phyloP scores from a whole-genome alignment of 1,140 invertebrate species.

The Pseudoatta argentina region DNA sequence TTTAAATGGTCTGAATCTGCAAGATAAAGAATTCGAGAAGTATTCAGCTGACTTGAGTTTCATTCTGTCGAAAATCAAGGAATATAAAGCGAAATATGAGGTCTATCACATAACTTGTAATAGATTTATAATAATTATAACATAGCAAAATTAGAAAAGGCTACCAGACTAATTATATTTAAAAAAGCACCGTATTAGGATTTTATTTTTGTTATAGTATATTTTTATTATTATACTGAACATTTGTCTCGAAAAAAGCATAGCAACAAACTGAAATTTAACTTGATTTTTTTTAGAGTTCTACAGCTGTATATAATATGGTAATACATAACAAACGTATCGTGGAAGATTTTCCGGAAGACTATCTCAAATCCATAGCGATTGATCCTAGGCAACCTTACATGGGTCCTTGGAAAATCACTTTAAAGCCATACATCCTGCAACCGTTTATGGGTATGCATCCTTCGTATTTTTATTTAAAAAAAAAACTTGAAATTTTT shows the following conservation, averaged over 20 bases:
- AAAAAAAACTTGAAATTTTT: constrained; percentile 37
- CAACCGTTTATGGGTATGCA: constrained; percentile 87
- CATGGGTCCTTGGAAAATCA: constrained; percentile 93
- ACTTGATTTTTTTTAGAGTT: constrained; percentile 78
- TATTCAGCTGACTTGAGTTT: constrained; percentile 80
- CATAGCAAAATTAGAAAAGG: neutral
- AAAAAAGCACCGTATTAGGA: neutral
- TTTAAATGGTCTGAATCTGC: constrained; percentile 91
- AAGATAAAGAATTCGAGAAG: constrained; percentile 80
- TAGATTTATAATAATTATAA: constrained; percentile 16
- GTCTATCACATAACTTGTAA: constrained; percentile 42
- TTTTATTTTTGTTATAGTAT: constrained; percentile 48
- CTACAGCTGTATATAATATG: constrained; percentile 89
- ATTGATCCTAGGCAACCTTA: constrained; percentile 87
- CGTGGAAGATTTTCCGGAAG: constrained; percentile 91
- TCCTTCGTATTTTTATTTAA: neutral
- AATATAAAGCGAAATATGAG: constrained; percentile 89
- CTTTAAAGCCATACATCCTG: constrained; percentile 90
- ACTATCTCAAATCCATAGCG: constrained; percentile 90
- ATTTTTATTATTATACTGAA: constrained; percentile 10
- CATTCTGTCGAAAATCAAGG: constrained; percentile 85
- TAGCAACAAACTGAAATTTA: constrained; percentile 6
- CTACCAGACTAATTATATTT: constrained; percentile 43
- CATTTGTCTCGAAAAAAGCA: neutral
- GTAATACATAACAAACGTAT: constrained; percentile 89